Conservation (phyloP, 2,113 vertebrate species). For the Elgaria multicarinata region DNA sequence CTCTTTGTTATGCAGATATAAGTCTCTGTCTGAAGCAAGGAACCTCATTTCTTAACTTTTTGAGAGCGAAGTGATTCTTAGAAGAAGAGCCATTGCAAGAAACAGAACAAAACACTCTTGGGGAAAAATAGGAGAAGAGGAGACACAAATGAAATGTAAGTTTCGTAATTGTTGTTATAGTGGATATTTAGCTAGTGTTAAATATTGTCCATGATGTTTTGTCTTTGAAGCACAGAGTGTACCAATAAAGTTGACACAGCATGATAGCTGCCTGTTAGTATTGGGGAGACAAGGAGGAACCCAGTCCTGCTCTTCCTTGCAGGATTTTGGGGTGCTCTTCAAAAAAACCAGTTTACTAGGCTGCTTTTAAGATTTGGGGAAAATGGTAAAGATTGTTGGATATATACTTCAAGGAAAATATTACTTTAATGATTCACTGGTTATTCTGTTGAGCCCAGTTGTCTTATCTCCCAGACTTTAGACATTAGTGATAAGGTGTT, state of each 20-base stretch:
- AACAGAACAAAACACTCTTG: slow-evolving; percentile 22
- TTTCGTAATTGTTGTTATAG: slow-evolving; percentile 36
- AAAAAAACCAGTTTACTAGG: background rate
- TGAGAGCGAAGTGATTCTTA: slow-evolving; percentile 52
- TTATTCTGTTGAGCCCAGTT: background rate
- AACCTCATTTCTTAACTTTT: slow-evolving; percentile 52
- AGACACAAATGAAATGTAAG: slow-evolving; percentile 73
- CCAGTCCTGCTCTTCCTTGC: background rate
- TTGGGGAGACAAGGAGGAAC: background rate
- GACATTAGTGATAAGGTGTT: background rate
- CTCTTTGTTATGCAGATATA: slow-evolving; percentile 29
- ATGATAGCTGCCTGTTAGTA: background rate
- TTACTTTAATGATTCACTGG: background rate
- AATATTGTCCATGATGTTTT: background rate
- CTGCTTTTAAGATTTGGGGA: background rate
- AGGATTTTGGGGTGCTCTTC: background rate
- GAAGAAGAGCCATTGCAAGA: slow-evolving; percentile 54
- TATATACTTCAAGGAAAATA: background rate
- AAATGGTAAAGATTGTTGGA: background rate
- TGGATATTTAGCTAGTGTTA: slow-evolving; percentile 27
- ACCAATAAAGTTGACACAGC: background rate
- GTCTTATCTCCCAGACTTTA: background rate
- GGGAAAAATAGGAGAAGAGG: slow-evolving; percentile 44
- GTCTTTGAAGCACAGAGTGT: background rate
- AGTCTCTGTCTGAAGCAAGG: slow-evolving; percentile 49